Conservation (phyloP, 2,797 vertebrate species). For the Gallinago nigripennis region DNA sequence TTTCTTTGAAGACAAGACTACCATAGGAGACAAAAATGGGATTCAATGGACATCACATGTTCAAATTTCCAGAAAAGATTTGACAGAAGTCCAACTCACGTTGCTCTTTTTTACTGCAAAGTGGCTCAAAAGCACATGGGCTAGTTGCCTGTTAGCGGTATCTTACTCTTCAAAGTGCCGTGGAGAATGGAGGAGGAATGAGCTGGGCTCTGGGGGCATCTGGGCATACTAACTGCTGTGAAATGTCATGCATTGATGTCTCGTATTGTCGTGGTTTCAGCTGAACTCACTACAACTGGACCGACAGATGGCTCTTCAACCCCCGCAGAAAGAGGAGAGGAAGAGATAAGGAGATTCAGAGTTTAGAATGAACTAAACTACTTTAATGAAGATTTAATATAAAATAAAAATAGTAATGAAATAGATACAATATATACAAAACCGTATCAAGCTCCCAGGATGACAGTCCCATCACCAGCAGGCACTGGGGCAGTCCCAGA, state of each 20-base stretch:
- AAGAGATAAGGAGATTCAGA: too few relatives aligned
- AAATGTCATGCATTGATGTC: conserved; percentile 53
- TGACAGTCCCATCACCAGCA: too few relatives aligned
- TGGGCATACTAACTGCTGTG: conserved; percentile 50
- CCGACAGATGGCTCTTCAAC: too few relatives aligned
- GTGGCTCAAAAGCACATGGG: conserved; percentile 52
- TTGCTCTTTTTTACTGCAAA: conserved; percentile 50
- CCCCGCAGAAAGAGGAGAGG: too few relatives aligned
- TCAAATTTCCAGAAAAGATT: conserved; percentile 46
- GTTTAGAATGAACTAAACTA: too few relatives aligned
- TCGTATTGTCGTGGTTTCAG: background rate
- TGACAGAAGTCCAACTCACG: conserved; percentile 39
- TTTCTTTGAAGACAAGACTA: conserved; percentile 57
- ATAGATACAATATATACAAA: too few relatives aligned
- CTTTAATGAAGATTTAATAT: too few relatives aligned
- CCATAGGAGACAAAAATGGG: conserved; percentile 36
- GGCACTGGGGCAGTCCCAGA: too few relatives aligned
- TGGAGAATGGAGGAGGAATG: conserved; percentile 55
- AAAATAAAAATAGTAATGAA: too few relatives aligned
- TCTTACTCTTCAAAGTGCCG: conserved; percentile 52
- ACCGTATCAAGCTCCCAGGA: too few relatives aligned
- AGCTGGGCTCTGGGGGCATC: conserved; percentile 41
- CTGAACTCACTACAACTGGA: too few relatives aligned
- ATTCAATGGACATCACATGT: conserved; percentile 43
- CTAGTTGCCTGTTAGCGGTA: conserved; percentile 26